Base-by-base conservation (phyloP, 2,888 invertebrate species). In the Latheticus oryzae region DNA sequence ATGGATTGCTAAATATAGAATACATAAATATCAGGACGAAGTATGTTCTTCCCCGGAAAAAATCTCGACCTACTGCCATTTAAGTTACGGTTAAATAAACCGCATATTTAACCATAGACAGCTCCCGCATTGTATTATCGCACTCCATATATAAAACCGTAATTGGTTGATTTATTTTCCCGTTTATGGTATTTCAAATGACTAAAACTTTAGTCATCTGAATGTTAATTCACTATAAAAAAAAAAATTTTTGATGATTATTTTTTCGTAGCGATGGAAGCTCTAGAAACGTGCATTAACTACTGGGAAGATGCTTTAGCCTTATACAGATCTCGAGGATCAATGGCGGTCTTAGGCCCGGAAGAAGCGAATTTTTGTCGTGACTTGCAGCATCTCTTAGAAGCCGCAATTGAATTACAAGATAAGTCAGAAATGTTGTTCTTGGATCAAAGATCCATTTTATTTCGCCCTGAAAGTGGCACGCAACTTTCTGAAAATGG, bases 291-390 rank as follows among this genome's bases (percentile, higher is more conserved):
- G 9, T 93, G 94, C 60, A 91, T 97, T 65, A 91, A 90, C 74
- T 93, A 91, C 76, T 97, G 96, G 96, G 96, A 97, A 78, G 95
- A 97, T 79, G 95, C 96, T 5, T 80, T 97, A 64, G 87, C 90
- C 0, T 87, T 91, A 24, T 93, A 93, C 74, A 84, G 86, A 24
- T 80, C 85, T 9, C 74, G 78, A 59, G 73, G 73, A 12, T 84
- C 88, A 1, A 80, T 88, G 33, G 86, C 89, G 19, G 83, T 93
- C 63, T 88, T 91, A 5, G 89, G 91, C 12, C 88, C 90, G 9
- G 93, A 93, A 73, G 94, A 94, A 75, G 90, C 92, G 0, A 91
- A 90, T 75, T 94, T 94, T 79, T 89, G 88, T 70, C 83, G 88
- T 45, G 91, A 93, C 74, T 84, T 95, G 66, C 90, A 93, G 75